Conservation (phyloP, 1,140 invertebrate species). For the Tetragnatha versicolor region DNA sequence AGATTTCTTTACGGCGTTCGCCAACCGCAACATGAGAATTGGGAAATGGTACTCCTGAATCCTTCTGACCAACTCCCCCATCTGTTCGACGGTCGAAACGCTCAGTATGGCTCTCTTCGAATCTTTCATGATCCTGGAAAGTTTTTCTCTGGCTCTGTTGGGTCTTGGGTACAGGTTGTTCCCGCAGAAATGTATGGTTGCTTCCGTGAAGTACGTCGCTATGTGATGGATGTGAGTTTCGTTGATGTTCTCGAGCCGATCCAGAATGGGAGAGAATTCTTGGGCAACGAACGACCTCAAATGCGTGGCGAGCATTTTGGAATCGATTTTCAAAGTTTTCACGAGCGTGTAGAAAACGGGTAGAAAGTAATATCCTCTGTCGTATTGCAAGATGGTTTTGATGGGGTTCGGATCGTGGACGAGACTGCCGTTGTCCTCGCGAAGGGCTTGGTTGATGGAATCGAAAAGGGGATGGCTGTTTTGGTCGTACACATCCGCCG, state of each 20-base stretch:
- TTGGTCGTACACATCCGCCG: not conserved
- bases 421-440: not conserved
- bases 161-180: not conserved
- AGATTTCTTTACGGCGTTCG: not conserved
- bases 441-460: not conserved
- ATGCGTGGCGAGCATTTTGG: not conserved
- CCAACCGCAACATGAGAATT: not conserved
- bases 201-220: not conserved
- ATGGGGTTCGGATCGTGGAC: conserved; percentile 1
- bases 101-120: not conserved
- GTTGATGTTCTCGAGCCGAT: not conserved
- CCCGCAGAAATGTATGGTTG: conserved; percentile 7
- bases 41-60: conserved; percentile 30
- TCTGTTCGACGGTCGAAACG: not conserved
- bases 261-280: not conserved
- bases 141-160: not conserved
- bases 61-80: not conserved
- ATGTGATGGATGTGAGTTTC: not conserved
- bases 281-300: not conserved
- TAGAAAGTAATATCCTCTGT: conserved; percentile 32
- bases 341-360: conserved; percentile 10
- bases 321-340: not conserved
- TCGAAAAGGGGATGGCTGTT: not conserved
- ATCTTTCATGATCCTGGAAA: not conserved
- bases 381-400: conserved; percentile 13